Conservation (phyloP, 2,888 invertebrate species). For the Phortica magna region DNA sequence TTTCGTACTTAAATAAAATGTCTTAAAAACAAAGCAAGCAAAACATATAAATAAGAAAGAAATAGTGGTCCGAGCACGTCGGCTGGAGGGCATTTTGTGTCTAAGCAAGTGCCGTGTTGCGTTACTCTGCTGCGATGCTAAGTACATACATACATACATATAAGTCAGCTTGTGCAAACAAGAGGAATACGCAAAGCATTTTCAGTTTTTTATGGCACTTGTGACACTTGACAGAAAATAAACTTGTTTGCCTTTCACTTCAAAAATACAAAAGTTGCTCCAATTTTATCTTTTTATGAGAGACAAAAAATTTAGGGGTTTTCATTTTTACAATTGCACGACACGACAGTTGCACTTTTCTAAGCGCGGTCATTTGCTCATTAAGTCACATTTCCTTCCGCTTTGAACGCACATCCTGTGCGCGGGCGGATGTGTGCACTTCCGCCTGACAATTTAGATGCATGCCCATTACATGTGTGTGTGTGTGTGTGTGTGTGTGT, state of each 20-base stretch:
- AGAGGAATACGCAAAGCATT: background rate
- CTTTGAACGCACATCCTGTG: slow-evolving; percentile 59
- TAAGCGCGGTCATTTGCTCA: background rate
- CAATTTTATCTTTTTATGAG: background rate
- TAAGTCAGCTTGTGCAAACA: background rate
- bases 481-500: background rate
- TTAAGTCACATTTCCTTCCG: slow-evolving; percentile 56
- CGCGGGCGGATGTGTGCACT: slow-evolving; percentile 67
- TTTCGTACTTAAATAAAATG: slow-evolving; percentile 50
- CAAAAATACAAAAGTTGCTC: no score
- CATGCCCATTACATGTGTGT: background rate
- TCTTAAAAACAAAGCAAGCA: slow-evolving; percentile 3
- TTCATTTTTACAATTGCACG: slow-evolving; percentile 10
- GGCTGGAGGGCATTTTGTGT: background rate
- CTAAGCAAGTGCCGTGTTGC: background rate
- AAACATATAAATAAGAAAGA: slow-evolving; percentile 15
- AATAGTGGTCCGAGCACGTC: background rate
- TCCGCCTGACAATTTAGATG: slow-evolving; percentile 65
- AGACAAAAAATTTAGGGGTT: background rate
- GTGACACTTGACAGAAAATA: slow-evolving; percentile 1
- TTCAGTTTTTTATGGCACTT: slow-evolving; percentile 22
- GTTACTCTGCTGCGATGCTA: no score
- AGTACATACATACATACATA: no score
- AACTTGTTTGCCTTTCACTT: background rate
- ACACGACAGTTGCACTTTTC: background rate